These are phyloP conservation scores for Acrossocheilus fasciatus DNA, from an alignment of 2,797 vertebrate genomes.

Conservation along the genomic window DNA sequence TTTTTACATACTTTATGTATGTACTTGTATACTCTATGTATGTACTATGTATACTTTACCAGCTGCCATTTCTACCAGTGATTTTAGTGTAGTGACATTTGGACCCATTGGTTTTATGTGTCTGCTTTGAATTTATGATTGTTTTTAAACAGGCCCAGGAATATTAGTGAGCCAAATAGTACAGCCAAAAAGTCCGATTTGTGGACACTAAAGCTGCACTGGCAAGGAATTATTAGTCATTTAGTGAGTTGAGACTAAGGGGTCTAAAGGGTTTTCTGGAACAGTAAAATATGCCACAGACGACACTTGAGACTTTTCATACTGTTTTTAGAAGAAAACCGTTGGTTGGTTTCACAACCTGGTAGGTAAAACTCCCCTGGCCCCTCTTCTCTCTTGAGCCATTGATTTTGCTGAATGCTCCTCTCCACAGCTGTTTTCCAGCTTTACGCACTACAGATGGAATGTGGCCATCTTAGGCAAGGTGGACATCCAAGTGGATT, in stretches of 20 bases:
- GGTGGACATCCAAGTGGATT: slow-evolving; percentile 47
- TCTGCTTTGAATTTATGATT: slow-evolving; percentile 37
- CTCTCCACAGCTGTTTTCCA: slow-evolving; percentile 51
- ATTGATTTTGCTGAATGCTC: slow-evolving; percentile 25
- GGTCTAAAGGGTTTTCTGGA: slow-evolving; percentile 31
- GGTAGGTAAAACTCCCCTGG: slow-evolving; percentile 8
- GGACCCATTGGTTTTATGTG: slow-evolving; percentile 34
- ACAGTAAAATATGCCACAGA: slow-evolving; percentile 33
- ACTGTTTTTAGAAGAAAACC: slow-evolving; percentile 28
- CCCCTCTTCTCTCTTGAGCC: slow-evolving; percentile 21
- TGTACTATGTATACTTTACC: too few species aligned
- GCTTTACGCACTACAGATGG: slow-evolving; percentile 50
- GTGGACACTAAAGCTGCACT: slow-evolving; percentile 33
- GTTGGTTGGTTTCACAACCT: slow-evolving; percentile 21
- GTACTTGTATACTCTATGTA: too few species aligned
- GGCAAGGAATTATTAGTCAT: slow-evolving; percentile 12
- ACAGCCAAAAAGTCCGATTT: slow-evolving; percentile 29
- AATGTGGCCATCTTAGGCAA: slow-evolving; percentile 45
- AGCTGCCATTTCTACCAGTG: slow-evolving; percentile 24
- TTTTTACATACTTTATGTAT: background rate
- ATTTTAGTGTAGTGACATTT: slow-evolving; percentile 30
- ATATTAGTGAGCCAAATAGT: slow-evolving; percentile 28
- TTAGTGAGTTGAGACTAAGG: slow-evolving; percentile 32
- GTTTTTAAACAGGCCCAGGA: slow-evolving; percentile 35
- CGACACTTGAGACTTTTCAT: slow-evolving; percentile 34